These are phyloP conservation scores for Trachythela sp. DNA, from an alignment of 64 coral and sea anemone genomes.

Conservation along the genomic window DNA sequence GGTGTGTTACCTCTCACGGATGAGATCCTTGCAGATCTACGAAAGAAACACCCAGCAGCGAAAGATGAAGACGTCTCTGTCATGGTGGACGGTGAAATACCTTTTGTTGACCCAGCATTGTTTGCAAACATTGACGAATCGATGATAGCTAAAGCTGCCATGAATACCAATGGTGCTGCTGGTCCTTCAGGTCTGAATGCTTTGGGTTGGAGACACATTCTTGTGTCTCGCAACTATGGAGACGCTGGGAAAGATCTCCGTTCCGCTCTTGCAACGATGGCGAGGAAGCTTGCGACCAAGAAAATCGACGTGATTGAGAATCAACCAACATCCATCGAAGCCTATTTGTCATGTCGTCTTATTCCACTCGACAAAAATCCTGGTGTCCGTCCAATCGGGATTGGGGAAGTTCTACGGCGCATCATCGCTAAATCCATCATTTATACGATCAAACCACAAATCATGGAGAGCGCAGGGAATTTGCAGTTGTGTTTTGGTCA, in stretches of 20 bases:
- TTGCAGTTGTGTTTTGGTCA: slow-evolving; percentile 28
- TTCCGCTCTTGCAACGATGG: neutral
- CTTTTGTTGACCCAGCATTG: too few species aligned
- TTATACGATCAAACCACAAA: too few species aligned
- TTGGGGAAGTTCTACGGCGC: neutral
- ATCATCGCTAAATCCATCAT: neutral
- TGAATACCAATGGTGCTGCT: neutral
- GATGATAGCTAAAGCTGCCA: neutral
- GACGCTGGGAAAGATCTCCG: neutral
- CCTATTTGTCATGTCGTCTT: slow-evolving; percentile 15
- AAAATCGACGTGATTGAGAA: neutral
- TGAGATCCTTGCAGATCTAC: too few species aligned
- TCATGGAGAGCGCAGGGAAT: neutral
- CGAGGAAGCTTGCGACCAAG: neutral
- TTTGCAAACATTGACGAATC: neutral
- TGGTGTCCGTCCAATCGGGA: too few species aligned
- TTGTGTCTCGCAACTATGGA: neutral
- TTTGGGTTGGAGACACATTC: neutral
- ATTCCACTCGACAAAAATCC: neutral
- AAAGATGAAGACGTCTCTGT: neutral
- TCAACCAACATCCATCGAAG: neutral
- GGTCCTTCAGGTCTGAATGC: neutral
- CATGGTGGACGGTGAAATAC: too few species aligned
- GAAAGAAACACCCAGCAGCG: neutral
- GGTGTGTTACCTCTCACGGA: too few species aligned